A percentile compares a stretch with the other conserved stretches of the same genome.
phyloP scores from a whole-genome alignment of 2,113 vertebrate species.

The Pelodiscus sinensis region DNA sequence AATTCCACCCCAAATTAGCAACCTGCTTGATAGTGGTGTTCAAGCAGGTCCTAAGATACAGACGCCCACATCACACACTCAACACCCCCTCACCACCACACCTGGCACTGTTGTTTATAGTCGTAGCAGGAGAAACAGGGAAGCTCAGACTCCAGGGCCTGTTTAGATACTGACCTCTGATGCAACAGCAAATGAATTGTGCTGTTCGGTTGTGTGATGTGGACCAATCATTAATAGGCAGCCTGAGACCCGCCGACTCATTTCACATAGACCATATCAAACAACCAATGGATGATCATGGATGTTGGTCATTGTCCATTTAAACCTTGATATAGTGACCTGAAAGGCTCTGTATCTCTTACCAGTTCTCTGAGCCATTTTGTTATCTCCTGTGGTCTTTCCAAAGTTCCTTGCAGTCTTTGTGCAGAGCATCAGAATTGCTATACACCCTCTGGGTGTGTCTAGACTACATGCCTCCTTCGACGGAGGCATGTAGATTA shows the following conservation, averaged over 20 bases:
- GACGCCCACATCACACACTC: constrained; percentile 18
- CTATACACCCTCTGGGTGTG: background rate
- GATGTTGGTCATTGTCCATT: background rate
- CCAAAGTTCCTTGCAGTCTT: background rate
- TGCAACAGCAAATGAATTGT: accelerated
- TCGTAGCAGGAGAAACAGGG: background rate
- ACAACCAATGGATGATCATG: background rate
- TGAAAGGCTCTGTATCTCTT: background rate
- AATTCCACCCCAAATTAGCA: constrained; percentile 58
- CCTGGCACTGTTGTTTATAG: background rate
- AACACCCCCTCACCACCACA: background rate
- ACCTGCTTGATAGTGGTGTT: constrained; percentile 46
- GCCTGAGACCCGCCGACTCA: background rate
- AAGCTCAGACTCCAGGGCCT: background rate
- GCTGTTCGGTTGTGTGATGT: background rate
- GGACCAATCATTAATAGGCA: accelerated
- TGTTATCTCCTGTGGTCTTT: background rate
- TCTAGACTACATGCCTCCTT: too few species aligned
- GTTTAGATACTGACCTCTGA: background rate
- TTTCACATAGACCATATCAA: background rate
- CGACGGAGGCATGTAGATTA: too few species aligned
- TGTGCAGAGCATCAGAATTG: constrained; percentile 12
- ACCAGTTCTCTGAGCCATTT: background rate
- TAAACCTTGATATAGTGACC: accelerated
- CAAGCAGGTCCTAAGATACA: background rate